A percentile compares a stretch with the other conserved stretches of the same genome.
phyloP scores from a whole-genome alignment of 1,140 invertebrate genomes.

The Drosophila orena region DNA sequence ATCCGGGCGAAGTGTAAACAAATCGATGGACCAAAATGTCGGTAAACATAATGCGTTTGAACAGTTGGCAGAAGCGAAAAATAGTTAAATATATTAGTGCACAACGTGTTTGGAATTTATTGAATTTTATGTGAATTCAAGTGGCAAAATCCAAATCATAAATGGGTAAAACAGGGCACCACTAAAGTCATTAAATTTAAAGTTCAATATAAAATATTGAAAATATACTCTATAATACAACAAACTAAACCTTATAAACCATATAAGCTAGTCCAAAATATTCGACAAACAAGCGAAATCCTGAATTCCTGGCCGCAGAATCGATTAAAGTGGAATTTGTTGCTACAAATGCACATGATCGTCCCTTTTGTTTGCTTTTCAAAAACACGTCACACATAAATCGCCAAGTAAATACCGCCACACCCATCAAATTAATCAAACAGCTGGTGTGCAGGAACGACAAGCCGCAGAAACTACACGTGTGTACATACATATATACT shows the following conservation, averaged over 20 bases:
- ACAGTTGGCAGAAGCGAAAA: constrained; percentile 9
- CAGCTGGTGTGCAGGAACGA: constrained; percentile 18
- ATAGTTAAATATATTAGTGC: constrained; percentile 17
- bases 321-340: constrained; percentile 5
- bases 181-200: too few relatives aligned
- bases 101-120: constrained; percentile 13
- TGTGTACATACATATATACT: too few relatives aligned
- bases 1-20: constrained; percentile 41
- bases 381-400: constrained; percentile 13
- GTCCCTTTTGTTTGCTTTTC: constrained; percentile 15
- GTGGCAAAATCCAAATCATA: not conserved
- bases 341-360: not conserved
- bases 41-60: constrained; percentile 14
- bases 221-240: not conserved
- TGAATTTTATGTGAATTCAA: constrained; percentile 12
- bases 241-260: not conserved
- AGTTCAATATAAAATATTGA: too few relatives aligned
- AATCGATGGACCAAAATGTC: constrained; percentile 32
- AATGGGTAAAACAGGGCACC: not conserved
- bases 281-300: not conserved
- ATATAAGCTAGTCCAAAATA: not conserved
- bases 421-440: constrained; percentile 50
- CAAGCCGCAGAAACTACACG: constrained; percentile 21
- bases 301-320: not conserved
- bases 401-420: constrained; percentile 32